phyloP scores from a whole-genome alignment of 2,797 vertebrate species.

The Danio choprae region DNA sequence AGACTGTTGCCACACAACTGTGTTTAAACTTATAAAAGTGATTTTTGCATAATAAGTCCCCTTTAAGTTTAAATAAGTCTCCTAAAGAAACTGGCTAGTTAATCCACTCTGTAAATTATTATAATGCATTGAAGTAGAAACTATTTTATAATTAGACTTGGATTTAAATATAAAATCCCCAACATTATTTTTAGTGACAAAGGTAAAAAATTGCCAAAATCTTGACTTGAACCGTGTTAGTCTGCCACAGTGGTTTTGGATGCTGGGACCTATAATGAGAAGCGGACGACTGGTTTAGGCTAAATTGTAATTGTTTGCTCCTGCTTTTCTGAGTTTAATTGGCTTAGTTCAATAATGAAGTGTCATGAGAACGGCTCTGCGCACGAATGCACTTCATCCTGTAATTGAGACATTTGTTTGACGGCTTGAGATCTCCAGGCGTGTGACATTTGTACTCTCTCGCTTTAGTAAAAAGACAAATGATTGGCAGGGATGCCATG shows the following conservation, averaged over 20 bases:
- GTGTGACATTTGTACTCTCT: background rate
- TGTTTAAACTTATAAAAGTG: too few species aligned
- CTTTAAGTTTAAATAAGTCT: too few species aligned
- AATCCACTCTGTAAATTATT: too few species aligned
- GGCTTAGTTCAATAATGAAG: constrained; percentile 59
- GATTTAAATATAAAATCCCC: too few species aligned
- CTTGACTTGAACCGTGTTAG: background rate
- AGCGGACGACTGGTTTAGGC: constrained; percentile 31
- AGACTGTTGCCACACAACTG: too few species aligned
- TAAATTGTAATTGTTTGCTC: constrained; percentile 53
- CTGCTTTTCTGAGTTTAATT: constrained; percentile 54
- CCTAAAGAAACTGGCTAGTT: too few species aligned
- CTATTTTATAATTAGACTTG: too few species aligned
- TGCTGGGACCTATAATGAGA: constrained; percentile 53
- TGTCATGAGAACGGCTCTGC: constrained; percentile 41
- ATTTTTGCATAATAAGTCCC: too few species aligned
- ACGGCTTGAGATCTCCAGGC: constrained; percentile 11
- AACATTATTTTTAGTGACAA: background rate
- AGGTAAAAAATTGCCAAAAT: background rate
- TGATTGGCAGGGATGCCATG: constrained; percentile 12
- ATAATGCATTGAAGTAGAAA: too few species aligned
- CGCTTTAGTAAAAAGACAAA: constrained; percentile 17
- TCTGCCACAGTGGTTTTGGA: constrained; percentile 26
- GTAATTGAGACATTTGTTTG: constrained; percentile 54
- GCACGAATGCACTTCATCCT: constrained; percentile 49